Evolutionary conservation across 37 sponge, comb jelly and placozoan genomes (phyloP).

Genomic region (Mnemiopsis leidyi): DNA sequence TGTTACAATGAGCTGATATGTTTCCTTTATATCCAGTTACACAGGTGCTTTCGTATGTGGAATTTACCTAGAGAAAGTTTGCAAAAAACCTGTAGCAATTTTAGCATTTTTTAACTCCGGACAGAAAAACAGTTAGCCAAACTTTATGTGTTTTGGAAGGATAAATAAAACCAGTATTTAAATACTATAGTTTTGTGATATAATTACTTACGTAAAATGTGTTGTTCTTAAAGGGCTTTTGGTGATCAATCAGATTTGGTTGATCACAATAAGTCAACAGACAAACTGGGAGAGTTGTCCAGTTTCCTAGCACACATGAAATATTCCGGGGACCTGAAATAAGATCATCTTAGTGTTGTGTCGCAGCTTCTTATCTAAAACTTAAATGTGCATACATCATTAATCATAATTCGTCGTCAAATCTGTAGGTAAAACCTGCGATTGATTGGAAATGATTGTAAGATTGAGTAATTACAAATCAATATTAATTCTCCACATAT

Average conservation of each 20-base stretch:
- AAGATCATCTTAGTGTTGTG: background rate
- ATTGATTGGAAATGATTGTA: no score
- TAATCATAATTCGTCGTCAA: no score
- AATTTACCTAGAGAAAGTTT: background rate
- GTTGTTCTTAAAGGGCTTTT: background rate
- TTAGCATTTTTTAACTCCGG: no score
- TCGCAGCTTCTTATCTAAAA: background rate
- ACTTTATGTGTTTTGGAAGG: no score
- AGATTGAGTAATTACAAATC: no score
- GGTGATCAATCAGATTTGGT: slow-evolving; percentile 1
- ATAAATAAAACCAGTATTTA: no score
- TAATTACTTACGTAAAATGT: background rate
- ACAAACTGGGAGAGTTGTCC: background rate
- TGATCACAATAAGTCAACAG: slow-evolving; percentile 9
- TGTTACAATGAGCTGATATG: background rate
- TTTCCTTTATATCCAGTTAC: background rate
- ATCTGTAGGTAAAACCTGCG: no score
- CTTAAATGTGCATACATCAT: no score
- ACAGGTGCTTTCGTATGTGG: background rate
- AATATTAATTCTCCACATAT: background rate
- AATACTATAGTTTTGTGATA: no score
- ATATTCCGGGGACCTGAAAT: background rate
- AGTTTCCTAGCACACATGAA: slow-evolving; percentile 24
- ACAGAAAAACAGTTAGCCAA: no score
- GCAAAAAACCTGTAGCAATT: no score